These are phyloP conservation scores for Silvanus unidentatus DNA, from an alignment of 2,888 invertebrate species.

Conservation along the genomic window DNA sequence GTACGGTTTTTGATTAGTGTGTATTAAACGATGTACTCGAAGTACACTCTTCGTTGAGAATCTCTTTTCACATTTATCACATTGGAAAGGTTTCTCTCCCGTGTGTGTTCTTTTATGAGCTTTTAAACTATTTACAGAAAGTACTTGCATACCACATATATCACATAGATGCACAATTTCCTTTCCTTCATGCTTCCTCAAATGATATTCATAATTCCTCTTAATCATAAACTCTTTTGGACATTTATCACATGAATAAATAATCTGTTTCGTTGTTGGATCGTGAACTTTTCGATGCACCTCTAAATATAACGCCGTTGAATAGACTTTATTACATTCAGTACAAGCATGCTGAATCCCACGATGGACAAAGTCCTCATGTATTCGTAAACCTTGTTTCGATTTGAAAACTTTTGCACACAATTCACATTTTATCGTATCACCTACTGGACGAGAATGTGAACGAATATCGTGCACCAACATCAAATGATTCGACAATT, in stretches of 20 bases:
- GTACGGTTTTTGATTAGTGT: constrained; percentile 17
- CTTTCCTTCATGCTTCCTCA: constrained; percentile 16
- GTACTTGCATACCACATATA: constrained; percentile 22
- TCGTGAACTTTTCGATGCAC: constrained; percentile 5
- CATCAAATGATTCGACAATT: no score
- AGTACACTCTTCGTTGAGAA: constrained; percentile 27
- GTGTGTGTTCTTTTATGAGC: constrained; percentile 30
- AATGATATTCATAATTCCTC: not conserved
- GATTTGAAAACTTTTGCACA: constrained; percentile 18
- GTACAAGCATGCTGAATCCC: constrained; percentile 4
- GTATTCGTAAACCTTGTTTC: not conserved
- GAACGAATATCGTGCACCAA: no score
- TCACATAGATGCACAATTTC: constrained; percentile 24
- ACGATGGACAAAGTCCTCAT: not conserved
- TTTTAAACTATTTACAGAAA: constrained; percentile 16
- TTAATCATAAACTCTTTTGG: constrained; percentile 19
- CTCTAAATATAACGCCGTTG: not conserved
- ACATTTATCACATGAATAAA: constrained; percentile 22
- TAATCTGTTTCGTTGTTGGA: not conserved
- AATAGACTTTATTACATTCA: constrained; percentile 1
- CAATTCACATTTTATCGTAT: constrained; percentile 11
- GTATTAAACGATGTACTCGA: constrained; percentile 22
- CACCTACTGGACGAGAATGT: no score
- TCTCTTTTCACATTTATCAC: constrained; percentile 29
- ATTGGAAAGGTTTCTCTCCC: constrained; percentile 31